Base-by-base conservation (phyloP, 2,797 vertebrate genomes). In the Tapera naevia region DNA sequence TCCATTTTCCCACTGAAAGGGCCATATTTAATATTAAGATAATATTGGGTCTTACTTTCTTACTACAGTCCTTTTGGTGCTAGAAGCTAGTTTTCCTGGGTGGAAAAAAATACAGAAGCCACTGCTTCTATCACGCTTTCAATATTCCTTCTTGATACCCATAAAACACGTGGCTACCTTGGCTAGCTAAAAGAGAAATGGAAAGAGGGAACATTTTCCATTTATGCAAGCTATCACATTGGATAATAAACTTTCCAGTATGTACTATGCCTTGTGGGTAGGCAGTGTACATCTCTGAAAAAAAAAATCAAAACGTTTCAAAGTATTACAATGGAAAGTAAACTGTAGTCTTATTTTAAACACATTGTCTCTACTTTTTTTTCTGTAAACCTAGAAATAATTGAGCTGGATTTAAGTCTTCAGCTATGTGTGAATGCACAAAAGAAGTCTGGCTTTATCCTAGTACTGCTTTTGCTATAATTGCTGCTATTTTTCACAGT, bases 1-100 rank as follows among this genome's bases (percentile, higher is more conserved):
- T 95, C 51, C 2, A 33, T 75, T 95, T 95, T 97, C 69, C 86
- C 37, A 28, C 74, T 88, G 69, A 94, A 93, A 50, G 32, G 17
- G 90, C 60, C 27, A 13, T 60, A 37, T 3, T 83, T 43, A 45
- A 16, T 91, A 65, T 87, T 87, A 62, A 72, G 91, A 73, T 67
- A 35, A 24, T 87, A 48, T 15, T 80, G 61, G 35, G 46, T 43
- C 22, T 50, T n/a, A 65, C 19, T 86, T 86, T 62, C 48, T 86
- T 64, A 43, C 71, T 67, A 43, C 73, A 92, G 6, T 28, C 78
- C 45, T 89, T 89, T 70, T 62, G 22, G 12, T 75, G 13, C 46
- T 61, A 24, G 46, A 64, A 56, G 14, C 11, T 86, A 43, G 12
- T 75, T 88, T 89, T 88, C 45, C 15, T 46, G 25, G 51, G 8